Conservation (phyloP, 2,113 vertebrate genomes). For the Hemibagrus wyckioides region DNA sequence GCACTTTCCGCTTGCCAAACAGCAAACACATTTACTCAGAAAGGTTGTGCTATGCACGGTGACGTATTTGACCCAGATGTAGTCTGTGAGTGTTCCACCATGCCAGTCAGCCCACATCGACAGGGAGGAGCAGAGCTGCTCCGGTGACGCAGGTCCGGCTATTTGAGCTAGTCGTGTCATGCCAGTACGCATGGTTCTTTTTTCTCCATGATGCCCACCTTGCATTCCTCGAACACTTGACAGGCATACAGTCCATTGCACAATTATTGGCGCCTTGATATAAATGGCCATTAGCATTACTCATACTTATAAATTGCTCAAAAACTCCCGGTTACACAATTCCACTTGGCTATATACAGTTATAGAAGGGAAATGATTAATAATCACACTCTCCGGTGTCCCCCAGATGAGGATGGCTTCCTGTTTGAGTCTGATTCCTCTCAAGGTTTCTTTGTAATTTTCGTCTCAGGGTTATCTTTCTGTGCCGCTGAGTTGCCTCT, state of each 20-base stretch:
- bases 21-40: background rate
- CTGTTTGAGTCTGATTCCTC: no score
- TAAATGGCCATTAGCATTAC: background rate
- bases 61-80: constrained; percentile 10
- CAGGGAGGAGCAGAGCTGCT: constrained; percentile 14
- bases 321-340: no score
- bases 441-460: no score
- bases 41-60: background rate
- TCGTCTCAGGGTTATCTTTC: no score
- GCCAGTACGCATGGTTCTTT: background rate
- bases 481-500: no score
- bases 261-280: background rate
- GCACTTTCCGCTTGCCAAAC: background rate
- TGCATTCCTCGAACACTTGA: background rate
- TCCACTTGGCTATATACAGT: no score
- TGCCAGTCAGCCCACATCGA: constrained; percentile 10
- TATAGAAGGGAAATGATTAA: no score
- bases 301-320: no score
- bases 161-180: constrained; percentile 48
- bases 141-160: constrained; percentile 45
- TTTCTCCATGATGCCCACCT: background rate
- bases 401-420: no score
- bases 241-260: background rate
- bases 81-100: background rate
- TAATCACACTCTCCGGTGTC: no score